Evolutionary conservation across 2,797 vertebrate genomes (phyloP).

Genomic region (Chromis chromis): DNA sequence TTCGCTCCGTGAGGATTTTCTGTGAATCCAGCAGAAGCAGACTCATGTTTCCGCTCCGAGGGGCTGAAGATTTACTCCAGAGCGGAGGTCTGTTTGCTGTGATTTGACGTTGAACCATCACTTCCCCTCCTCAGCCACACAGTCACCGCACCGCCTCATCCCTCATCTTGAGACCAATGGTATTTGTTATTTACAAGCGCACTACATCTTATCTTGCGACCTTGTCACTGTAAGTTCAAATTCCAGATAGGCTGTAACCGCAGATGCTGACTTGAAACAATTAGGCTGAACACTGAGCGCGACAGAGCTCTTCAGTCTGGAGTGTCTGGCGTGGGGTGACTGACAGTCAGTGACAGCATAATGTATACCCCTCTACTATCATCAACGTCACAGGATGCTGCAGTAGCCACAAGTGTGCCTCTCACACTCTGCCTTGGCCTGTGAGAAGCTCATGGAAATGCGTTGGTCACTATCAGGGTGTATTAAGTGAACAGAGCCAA

Average conservation of each 20-base stretch:
- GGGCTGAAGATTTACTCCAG: conserved; percentile 52
- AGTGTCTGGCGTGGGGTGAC: conserved; percentile 38
- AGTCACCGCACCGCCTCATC: conserved; percentile 59
- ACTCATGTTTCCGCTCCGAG: conserved; percentile 54
- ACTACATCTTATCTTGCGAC: conserved; percentile 73
- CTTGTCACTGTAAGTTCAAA: conserved; percentile 76
- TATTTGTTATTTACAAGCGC: conserved; percentile 74
- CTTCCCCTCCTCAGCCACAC: conserved; percentile 58
- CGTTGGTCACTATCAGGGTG: conserved; percentile 57
- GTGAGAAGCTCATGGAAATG: conserved; percentile 38
- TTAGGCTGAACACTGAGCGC: conserved; percentile 55
- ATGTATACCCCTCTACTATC: conserved; percentile 42
- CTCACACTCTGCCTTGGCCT: conserved; percentile 29
- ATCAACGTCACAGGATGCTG: conserved; percentile 50
- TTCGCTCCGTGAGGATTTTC: conserved; percentile 53
- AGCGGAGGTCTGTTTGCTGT: conserved; percentile 50
- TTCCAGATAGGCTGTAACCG: conserved; percentile 77
- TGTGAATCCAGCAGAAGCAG: conserved; percentile 64
- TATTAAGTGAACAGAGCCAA: conserved; percentile 41
- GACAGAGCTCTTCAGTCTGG: conserved; percentile 40
- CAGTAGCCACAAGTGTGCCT: conserved; percentile 48
- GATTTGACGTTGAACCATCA: conserved; percentile 66
- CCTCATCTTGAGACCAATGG: conserved; percentile 71
- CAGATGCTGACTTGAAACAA: conserved; percentile 71
- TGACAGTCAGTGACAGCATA: conserved; percentile 59